Conservation (phyloP, 2,888 invertebrate genomes). For the Taphrorychus bicolor region DNA sequence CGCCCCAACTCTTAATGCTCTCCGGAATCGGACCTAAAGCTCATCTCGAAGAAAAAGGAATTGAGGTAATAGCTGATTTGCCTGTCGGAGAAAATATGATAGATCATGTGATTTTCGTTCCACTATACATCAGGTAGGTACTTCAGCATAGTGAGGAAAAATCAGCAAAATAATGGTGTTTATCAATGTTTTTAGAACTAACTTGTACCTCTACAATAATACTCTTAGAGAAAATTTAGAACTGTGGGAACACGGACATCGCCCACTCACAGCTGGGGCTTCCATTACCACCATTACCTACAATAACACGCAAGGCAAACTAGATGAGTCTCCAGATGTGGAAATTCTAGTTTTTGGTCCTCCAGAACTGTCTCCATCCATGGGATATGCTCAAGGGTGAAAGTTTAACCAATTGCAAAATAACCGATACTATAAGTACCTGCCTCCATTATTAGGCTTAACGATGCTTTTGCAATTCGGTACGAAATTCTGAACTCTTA, state of each 20-base stretch:
- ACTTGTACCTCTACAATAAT: slow-evolving; percentile 7
- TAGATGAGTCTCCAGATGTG: background rate
- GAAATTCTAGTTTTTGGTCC: background rate
- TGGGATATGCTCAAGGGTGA: background rate
- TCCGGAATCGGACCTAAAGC: slow-evolving; percentile 71
- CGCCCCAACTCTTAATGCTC: slow-evolving; percentile 89
- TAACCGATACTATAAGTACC: background rate
- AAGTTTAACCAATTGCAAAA: background rate
- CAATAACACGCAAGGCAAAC: background rate
- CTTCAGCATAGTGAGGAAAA: too few relatives aligned
- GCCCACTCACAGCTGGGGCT: background rate
- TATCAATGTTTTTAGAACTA: too few relatives aligned
- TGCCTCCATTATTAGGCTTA: background rate
- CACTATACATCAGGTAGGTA: too few relatives aligned
- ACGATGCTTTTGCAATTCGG: background rate
- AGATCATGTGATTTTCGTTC: too few relatives aligned
- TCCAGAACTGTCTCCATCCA: background rate
- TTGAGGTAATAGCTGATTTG: slow-evolving; percentile 68
- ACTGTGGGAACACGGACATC: background rate
- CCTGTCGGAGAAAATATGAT: slow-evolving; percentile 75
- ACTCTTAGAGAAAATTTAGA: slow-evolving; percentile 2
- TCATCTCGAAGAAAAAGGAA: slow-evolving; percentile 64
- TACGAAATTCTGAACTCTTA: background rate
- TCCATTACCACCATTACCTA: background rate
- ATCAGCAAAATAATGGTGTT: too few relatives aligned